Evolutionary conservation across 2,113 vertebrate species (phyloP), one percentile per base, ranked within the genome.

Genomic region (Gymnorhina tibicen): DNA sequence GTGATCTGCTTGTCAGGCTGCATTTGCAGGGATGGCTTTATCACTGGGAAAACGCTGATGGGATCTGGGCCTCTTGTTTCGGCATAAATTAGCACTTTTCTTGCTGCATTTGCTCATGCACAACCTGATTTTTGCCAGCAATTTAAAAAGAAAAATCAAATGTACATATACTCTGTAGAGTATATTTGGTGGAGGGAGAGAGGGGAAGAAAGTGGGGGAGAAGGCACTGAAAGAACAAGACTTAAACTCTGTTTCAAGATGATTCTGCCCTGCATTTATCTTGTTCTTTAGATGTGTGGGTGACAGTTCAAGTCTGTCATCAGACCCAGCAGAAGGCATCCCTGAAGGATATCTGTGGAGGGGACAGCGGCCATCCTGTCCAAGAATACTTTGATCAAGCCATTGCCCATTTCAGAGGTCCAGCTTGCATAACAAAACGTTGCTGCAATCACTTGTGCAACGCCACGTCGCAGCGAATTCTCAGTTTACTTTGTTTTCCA

Each of bases 391-490:
- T 89, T 52, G 66, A 35, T 70, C 13, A 47, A 88, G 41, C 33
- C 44, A 59, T 63, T 66, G 55, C 39, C 33, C 49, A 2, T 84
- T 86, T 68, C 64, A 50, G 26, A 81, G 46, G 26, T 81, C 50
- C 55, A n/a, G 35, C 53, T 75, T 72, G 53, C 24, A 4, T 13
- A 41, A 42, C 2, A 12, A 81, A 87, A 70, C 12, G 16, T 44
- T 81, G 64, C 82, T 77, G 73, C 13, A 16, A 8, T 50, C 56
- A 10, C 49, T 39, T 32, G 22, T 72, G 59, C 68, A 50, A 42
- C 0, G 0, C 52, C 44, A 22, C 0, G 0, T 50, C 0, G 0
- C 47, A 16, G 18, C 2, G 5, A 62, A 70, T 59, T 66, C 64
- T 78, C 10, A 13, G 3, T 16, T 74, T 70, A 18, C 16, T 77